These are phyloP conservation scores for Martes flavigula DNA, from an alignment of 2,797 vertebrate genomes.

Conservation along the genomic window DNA sequence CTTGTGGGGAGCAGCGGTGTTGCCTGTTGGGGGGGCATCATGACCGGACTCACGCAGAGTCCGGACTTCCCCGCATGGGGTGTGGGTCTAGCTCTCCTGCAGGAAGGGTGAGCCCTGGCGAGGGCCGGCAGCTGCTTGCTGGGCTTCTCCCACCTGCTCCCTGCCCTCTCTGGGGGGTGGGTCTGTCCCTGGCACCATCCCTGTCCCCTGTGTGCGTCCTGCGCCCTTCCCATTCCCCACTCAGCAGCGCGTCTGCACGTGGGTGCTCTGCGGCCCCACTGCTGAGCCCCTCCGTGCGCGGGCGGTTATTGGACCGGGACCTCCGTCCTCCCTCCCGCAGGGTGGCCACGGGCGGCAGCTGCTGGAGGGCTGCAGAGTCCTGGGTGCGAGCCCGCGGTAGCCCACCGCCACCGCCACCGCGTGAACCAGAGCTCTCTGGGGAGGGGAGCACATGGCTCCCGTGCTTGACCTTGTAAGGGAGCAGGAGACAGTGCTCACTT, in stretches of 20 bases:
- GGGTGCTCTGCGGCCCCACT: neutral
- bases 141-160: no score
- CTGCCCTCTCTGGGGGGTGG: neutral
- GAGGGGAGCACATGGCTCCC: neutral
- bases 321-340: no score
- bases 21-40: neutral
- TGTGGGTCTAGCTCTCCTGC: neutral
- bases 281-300: no score
- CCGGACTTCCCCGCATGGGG: neutral
- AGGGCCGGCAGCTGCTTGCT: neutral
- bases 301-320: neutral
- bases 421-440: neutral
- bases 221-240: neutral
- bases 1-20: neutral
- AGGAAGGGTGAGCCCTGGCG: accelerated
- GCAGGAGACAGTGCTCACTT: neutral
- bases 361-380: neutral
- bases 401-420: neutral
- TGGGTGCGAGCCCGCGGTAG: no score
- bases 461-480: neutral
- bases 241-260: neutral
- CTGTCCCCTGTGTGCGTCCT: neutral
- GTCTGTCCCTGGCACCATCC: no score
- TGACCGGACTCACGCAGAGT: neutral
- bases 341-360: no score